Base-by-base conservation (phyloP, 1,140 invertebrate genomes). In the Papilio helenus region DNA sequence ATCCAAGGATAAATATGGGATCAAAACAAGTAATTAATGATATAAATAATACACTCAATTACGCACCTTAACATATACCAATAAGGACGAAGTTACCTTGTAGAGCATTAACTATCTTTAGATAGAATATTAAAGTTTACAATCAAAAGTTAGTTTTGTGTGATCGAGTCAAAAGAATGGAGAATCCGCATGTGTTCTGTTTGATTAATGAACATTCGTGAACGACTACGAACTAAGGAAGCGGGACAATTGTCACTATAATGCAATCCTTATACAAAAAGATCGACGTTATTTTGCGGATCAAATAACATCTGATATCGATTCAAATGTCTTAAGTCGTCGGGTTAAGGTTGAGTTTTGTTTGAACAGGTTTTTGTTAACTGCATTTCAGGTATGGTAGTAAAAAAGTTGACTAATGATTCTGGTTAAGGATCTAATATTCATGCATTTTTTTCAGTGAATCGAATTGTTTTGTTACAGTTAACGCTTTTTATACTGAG, bases 371-470 rank as follows among this genome's bases (percentile, higher is more conserved):
- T 55, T 49, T 78, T 81, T 8, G 29, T 71, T 71, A 71, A 72
- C 68, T 74, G 79, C 44, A 71, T 81, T 73, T 72, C 68, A 16
- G 51, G 26, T 71, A 79, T 81, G 80, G 3, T 79, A 87, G 82
- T 89, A 91, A 93, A 94, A 92, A 94, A 91, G 86, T 93, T 94
- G 90, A 94, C 92, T 93, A 94, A 94, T 92, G 93, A 93, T 92
- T 92, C 89, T 93, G 89, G 90, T 92, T 92, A 89, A 86, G 88
- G 86, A 93, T 94, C 92, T 92, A 92, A 94, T 90, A 94, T 94
- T 93, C 92, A 93, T 94, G 88, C 81, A 85, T 87, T 90, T 92
- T 93, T 90, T 91, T 83, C 79, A 83, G 81, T 85, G 82, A 84
- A 78, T 76, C 83, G 85, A 89, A 86, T 85, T 86, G 88, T 93